Evolutionary conservation across 2,888 invertebrate genomes (phyloP), one percentile per base, ranked within the genome.

Genomic region (Aleiodes leptofemur): DNA sequence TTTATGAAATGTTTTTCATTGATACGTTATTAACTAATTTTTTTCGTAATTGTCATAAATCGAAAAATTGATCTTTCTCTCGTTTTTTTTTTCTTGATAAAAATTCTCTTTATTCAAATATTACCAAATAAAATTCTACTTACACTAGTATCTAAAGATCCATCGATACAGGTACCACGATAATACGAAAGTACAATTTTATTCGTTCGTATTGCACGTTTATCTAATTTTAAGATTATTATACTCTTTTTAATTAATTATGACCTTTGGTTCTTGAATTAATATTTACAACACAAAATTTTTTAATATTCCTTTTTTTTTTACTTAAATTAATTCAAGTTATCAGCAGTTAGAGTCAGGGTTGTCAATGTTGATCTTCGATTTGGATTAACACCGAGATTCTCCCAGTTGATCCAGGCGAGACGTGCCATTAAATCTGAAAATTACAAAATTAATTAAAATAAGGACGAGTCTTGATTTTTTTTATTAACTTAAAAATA

Each of bases 371-470:
- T 93, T 77, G 96, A 96, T 82, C 97, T 92, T 69, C 97, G 91
- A 75, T 96, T 96, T 2, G 97, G 97, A 87, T 96, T 96, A 4
- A 98, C 97, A 0, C 99, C 99, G 1, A 99, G 92, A 87, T 97
- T 98, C 89, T 98, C 97, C 99, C 99, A 99, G 87, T 98, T 98
- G 83, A 99, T 98, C 99, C 99, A 99, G 0, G 98, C 98, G 38
- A 99, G 91, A 73, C 99, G 92, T 0, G 99, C 98, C 0, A 98
- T 98, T 81, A 99, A 91, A 93, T 99, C 99, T 99, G 91, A 1
- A 88, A 90, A 73, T 73, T n/a, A 72, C 71, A 56, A 23, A 31
- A 70, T 68, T 68, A 76, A 68, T 64, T 69, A 55, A 73, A 51
- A 34, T 34, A 6, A 34, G 75, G 68, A 74, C 78, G 64, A 69